Percentiles rank a stretch among this genome's conserved stretches.
Conservation (phyloP, 2,797 vertebrate species). For the Gymnothorax reevesii region DNA sequence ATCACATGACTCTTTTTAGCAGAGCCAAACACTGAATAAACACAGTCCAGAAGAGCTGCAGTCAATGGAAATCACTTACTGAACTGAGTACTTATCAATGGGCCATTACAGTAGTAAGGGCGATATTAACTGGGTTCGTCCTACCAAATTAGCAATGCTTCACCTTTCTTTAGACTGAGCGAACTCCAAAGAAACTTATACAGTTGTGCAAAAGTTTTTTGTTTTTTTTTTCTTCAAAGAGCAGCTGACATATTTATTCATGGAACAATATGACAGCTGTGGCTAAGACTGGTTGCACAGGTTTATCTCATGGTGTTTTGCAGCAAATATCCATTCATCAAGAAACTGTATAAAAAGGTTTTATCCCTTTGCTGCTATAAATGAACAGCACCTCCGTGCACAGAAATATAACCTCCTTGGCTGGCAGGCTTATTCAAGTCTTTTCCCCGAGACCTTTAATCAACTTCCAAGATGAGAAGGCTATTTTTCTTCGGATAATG, state of each 20-base stretch:
- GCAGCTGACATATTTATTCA: background rate
- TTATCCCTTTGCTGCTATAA: background rate
- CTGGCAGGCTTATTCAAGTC: background rate
- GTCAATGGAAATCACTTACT: background rate
- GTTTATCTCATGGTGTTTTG: background rate
- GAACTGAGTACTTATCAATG: background rate
- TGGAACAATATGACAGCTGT: slow-evolving; percentile 9
- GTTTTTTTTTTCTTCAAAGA: background rate
- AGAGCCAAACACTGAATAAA: background rate
- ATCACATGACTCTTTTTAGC: background rate
- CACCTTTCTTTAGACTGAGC: background rate
- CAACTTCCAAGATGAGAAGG: background rate
- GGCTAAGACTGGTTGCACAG: background rate
- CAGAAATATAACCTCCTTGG: no score
- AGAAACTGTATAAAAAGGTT: background rate
- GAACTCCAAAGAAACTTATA: background rate
- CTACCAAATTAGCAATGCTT: background rate
- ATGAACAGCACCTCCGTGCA: background rate
- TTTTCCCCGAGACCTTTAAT: background rate
- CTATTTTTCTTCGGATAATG: background rate
- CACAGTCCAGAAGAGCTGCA: background rate
- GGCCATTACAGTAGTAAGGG: background rate
- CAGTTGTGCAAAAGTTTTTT: background rate
- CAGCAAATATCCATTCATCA: background rate
- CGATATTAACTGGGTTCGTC: background rate